Evolutionary conservation across 2,113 vertebrate species (phyloP).

Genomic region (Poeciliopsis turrubarensis): DNA sequence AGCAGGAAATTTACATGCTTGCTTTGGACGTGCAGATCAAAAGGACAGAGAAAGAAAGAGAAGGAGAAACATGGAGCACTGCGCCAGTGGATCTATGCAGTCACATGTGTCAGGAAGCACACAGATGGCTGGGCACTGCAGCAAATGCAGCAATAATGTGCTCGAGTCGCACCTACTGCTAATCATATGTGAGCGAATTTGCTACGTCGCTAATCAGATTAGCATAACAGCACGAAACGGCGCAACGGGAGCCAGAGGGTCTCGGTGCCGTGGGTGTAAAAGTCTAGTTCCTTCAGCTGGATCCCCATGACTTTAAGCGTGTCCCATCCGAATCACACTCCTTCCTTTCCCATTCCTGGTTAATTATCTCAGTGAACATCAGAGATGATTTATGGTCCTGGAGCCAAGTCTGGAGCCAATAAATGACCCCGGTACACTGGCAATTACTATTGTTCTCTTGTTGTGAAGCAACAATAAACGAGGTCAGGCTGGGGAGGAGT

Average conservation of each 20-base stretch:
- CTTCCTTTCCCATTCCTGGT: fast-evolving
- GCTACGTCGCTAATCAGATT: neutral
- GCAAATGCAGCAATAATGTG: slow-evolving; percentile 13
- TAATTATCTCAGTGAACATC: neutral
- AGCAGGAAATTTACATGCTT: neutral
- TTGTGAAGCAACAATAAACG: neutral
- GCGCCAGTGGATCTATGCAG: slow-evolving; percentile 15
- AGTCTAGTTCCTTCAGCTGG: neutral
- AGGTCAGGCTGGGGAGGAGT: neutral
- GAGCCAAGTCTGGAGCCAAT: neutral
- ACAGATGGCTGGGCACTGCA: slow-evolving; percentile 17
- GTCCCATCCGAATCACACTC: too few species aligned
- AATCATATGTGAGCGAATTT: slow-evolving; percentile 15
- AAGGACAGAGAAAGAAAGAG: neutral
- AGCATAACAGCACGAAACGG: neutral
- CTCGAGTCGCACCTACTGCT: slow-evolving; percentile 11
- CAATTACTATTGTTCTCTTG: neutral
- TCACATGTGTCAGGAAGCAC: slow-evolving; percentile 14
- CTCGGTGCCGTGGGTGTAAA: neutral
- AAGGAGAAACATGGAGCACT: neutral
- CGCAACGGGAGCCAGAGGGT: neutral
- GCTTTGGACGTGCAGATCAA: neutral
- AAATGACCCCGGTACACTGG: neutral
- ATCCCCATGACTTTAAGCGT: neutral
- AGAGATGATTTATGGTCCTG: neutral